Evolutionary conservation across 1,140 invertebrate species (phyloP), one percentile per base, ranked within the genome.

Genomic region (Panulirus ornatus): DNA sequence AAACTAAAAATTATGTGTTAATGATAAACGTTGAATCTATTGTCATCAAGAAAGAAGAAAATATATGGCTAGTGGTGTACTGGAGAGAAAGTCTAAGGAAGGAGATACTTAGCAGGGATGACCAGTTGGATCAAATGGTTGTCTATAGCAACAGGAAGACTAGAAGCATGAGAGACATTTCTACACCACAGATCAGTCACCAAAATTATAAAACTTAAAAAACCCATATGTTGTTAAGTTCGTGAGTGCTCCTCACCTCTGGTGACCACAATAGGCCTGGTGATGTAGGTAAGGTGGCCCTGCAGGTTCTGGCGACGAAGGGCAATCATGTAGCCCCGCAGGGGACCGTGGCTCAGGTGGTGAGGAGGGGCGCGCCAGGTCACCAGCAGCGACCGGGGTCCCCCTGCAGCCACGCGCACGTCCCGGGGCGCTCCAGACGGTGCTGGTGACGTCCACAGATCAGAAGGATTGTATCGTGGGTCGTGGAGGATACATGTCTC

Each of bases 271-370:
- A 78, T 58, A 42, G 86, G 86, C 40, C 76, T 66, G 86, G 76
- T 82, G 58, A 88, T 82, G 63, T 71, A 88, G 30, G 86, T 88
- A n/a, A 82, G 79, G 42, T 88, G 76, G 22, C 86, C 86, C 44
- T 88, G 86, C 14, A 88, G 86, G 63, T 88, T 88, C 76, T 88
- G 86, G 58, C 78, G 86, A 22, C 86, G 86, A 27, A 88, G 76
- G 76, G 86, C 86, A 27, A 88, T 66, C 58, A 78, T 88, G 76
- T 88, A 88, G 63, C 86, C 86, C 16, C 86, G 70, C 38, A 88
- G 86, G 2, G 76, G 27, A 11, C 86, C 86, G 42, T 88, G 86
- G 19, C 34, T 71, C 42, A 82, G 76, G 47, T 71, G 76, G 6
- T 38, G 42, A 5, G 38, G 58, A 0, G 86, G 86, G 34, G 86